Percentiles rank a stretch among this genome's conserved stretches.
Evolutionary conservation across 1,140 invertebrate species (phyloP).

Genomic region (Dreissena polymorpha): DNA sequence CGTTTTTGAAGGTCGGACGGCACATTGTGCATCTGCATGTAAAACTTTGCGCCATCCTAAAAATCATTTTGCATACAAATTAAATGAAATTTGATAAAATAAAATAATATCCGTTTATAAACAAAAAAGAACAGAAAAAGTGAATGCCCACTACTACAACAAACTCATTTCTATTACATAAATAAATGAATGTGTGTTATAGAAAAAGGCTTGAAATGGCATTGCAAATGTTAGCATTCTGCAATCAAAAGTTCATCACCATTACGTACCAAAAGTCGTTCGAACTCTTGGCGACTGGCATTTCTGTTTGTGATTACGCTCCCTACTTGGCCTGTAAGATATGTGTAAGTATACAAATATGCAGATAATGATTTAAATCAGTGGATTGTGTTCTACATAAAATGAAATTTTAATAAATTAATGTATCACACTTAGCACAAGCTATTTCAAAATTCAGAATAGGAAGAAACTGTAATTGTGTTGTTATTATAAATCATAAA

Average conservation of each 20-base stretch:
- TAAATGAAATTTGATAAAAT: constrained; percentile 6
- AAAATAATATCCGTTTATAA: constrained; percentile 4
- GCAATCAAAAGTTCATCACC: neutral
- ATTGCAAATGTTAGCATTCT: too few relatives aligned
- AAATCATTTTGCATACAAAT: constrained; percentile 29
- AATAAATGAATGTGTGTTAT: neutral
- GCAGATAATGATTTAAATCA: too few relatives aligned
- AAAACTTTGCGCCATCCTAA: constrained; percentile 95
- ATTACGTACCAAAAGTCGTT: constrained; percentile 86
- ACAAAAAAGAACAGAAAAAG: constrained; percentile 23
- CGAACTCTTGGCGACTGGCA: constrained; percentile 97
- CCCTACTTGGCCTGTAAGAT: constrained; percentile 91
- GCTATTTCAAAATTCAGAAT: too few relatives aligned
- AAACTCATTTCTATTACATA: neutral
- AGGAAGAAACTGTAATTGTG: too few relatives aligned
- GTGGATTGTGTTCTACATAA: too few relatives aligned
- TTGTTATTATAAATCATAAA: too few relatives aligned
- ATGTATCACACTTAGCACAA: too few relatives aligned
- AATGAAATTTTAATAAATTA: constrained; percentile 12
- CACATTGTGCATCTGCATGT: constrained; percentile 98
- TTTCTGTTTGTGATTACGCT: constrained; percentile 98
- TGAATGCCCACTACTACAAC: constrained; percentile 13
- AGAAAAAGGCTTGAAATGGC: too few relatives aligned
- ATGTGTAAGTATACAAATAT: too few relatives aligned
- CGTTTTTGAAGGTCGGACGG: constrained; percentile 96